A percentile compares a stretch with the other conserved stretches of the same genome.
phyloP scores from a whole-genome alignment of 2,888 invertebrate species.

The Cantharis nigra region DNA sequence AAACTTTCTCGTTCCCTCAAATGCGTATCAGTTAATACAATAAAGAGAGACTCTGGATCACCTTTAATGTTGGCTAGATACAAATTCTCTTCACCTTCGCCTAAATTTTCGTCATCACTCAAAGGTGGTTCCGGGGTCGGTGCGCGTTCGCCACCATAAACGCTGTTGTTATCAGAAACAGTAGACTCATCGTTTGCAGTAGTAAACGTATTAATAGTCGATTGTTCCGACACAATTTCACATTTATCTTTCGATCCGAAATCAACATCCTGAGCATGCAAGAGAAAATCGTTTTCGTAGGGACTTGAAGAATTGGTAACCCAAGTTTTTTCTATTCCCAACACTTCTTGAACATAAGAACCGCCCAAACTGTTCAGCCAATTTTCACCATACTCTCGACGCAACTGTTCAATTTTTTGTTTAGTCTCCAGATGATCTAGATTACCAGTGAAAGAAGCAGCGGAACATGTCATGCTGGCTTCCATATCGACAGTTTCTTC shows the following conservation, averaged over 20 bases:
- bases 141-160: slow-evolving; percentile 20
- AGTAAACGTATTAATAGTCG: slow-evolving; percentile 23
- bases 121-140: slow-evolving; percentile 1
- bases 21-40: slow-evolving; percentile 49
- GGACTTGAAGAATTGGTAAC: slow-evolving; percentile 39
- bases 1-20: slow-evolving; percentile 50
- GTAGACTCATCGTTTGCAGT: slow-evolving; percentile 22
- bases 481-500: slow-evolving; percentile 38
- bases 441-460: slow-evolving; percentile 35
- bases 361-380: slow-evolving; percentile 61
- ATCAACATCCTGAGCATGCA: slow-evolving; percentile 31
- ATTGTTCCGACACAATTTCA: slow-evolving; percentile 21
- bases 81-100: slow-evolving; percentile 49
- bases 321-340: slow-evolving; percentile 57
- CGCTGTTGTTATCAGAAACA: slow-evolving; percentile 15
- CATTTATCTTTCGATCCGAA: slow-evolving; percentile 15
- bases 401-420: slow-evolving; percentile 61
- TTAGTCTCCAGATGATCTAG: slow-evolving; percentile 63
- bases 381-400: slow-evolving; percentile 63
- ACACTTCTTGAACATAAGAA: slow-evolving; percentile 59
- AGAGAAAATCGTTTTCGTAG: slow-evolving; percentile 35
- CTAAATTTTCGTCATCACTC: slow-evolving; percentile 37
- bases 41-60: slow-evolving; percentile 48
- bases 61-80: slow-evolving; percentile 50
- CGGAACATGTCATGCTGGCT: slow-evolving; percentile 10